Evolutionary conservation across 2,888 invertebrate genomes (phyloP).

Genomic region (Camponotus fellah): DNA sequence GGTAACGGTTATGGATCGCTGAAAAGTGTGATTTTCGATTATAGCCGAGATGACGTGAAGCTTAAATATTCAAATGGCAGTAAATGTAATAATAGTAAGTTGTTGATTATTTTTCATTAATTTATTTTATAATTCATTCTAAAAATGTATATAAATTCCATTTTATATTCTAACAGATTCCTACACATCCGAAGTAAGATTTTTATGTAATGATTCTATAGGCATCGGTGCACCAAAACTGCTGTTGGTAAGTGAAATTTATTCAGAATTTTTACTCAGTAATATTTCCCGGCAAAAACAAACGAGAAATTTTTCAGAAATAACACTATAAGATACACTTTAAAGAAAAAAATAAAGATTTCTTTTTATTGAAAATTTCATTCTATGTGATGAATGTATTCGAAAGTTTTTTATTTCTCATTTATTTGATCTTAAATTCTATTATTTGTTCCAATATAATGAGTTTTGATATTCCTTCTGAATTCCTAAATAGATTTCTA

Average conservation of each 20-base stretch:
- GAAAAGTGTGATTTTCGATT: constrained; percentile 76
- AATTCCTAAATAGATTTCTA: no score
- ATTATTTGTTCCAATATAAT: no score
- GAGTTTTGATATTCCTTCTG: no score
- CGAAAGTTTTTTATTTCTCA: background rate
- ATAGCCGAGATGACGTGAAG: constrained; percentile 74
- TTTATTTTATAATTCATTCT: constrained; percentile 40
- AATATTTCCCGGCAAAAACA: background rate
- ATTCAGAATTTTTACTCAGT: constrained; percentile 7
- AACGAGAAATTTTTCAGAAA: constrained; percentile 1
- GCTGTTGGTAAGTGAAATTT: constrained; percentile 74
- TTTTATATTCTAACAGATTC: constrained; percentile 70
- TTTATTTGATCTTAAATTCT: background rate
- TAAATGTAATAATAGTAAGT: constrained; percentile 77
- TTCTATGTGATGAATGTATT: background rate
- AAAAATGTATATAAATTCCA: constrained; percentile 13
- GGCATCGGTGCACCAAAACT: constrained; percentile 76
- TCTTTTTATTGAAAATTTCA: background rate
- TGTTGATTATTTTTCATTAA: background rate
- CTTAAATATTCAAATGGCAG: constrained; percentile 76
- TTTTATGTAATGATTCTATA: constrained; percentile 73
- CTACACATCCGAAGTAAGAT: constrained; percentile 73
- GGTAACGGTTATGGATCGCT: constrained; percentile 76
- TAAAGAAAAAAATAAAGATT: background rate
- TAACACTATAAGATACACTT: constrained; percentile 4